Evolutionary conservation across 2,888 invertebrate species (phyloP).

Genomic region (Caenorhabditis sulstoni): DNA sequence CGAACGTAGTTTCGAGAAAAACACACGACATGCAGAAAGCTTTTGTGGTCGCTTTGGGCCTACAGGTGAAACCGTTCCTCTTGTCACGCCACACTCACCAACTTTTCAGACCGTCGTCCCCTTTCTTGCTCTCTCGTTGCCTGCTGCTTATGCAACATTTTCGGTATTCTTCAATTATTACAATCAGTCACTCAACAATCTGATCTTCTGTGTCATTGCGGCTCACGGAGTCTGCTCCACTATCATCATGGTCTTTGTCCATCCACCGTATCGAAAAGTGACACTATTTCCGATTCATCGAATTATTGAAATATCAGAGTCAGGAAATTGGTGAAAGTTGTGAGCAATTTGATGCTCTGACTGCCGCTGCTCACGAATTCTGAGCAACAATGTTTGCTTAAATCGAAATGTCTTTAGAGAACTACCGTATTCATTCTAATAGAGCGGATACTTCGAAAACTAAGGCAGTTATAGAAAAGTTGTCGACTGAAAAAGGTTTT

Average conservation of each 20-base stretch:
- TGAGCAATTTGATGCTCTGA: no score
- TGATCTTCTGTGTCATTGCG: background rate
- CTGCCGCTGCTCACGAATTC: no score
- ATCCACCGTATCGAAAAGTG: background rate
- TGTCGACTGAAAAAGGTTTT: no score
- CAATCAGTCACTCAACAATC: constrained; percentile 25
- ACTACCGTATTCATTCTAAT: no score
- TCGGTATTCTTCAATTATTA: background rate
- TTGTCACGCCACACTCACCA: no score
- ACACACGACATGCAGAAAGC: background rate
- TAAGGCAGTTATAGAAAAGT: no score
- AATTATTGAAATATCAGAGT: no score
- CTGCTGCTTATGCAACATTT: background rate
- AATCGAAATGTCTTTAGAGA: no score
- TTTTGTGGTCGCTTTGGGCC: background rate
- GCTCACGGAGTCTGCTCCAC: constrained; percentile 1
- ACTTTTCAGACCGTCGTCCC: background rate
- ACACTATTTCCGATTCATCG: no score
- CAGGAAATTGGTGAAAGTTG: no score
- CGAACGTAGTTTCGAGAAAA: background rate
- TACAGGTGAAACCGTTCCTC: background rate
- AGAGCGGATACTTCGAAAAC: no score
- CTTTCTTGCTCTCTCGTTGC: background rate
- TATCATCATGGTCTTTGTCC: background rate
- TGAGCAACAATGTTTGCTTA: no score